A percentile compares a stretch with the other conserved stretches of the same genome.
Evolutionary conservation across 2,888 invertebrate genomes (phyloP).

Genomic region (Ichneumon xanthorius): DNA sequence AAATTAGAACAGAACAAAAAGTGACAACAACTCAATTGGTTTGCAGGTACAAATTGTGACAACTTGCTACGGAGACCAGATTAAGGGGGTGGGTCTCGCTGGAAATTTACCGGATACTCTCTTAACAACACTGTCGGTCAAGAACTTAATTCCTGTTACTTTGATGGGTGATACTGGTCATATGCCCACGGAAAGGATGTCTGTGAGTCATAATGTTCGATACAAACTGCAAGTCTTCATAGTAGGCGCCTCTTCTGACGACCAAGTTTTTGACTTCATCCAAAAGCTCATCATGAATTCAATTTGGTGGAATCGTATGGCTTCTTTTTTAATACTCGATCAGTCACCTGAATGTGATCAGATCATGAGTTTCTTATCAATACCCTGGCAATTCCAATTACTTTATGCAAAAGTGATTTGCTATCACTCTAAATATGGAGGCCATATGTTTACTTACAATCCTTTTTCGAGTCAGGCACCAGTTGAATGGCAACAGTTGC

Average conservation of each 20-base stretch:
- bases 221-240: not conserved
- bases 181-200: not conserved
- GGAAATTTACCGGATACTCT: not conserved
- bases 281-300: not conserved
- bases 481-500: not conserved
- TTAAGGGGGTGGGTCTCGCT: not conserved
- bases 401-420: conserved; percentile 8
- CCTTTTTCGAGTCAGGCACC: not conserved
- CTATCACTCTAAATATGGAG: not conserved
- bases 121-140: not conserved
- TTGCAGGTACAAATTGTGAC: not conserved
- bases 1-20: too few species aligned
- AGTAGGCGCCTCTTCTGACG: not conserved
- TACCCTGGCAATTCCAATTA: not conserved
- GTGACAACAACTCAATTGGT: not conserved
- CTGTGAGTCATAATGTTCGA: not conserved
- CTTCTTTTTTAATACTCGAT: not conserved
- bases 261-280: not conserved
- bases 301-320: conserved; percentile 4
- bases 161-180: not conserved
- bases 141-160: not conserved
- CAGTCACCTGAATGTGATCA: not conserved
- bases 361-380: not conserved
- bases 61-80: not conserved
- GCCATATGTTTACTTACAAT: not conserved